Conservation (phyloP, 2,797 vertebrate genomes). For the Aphelocoma californica region DNA sequence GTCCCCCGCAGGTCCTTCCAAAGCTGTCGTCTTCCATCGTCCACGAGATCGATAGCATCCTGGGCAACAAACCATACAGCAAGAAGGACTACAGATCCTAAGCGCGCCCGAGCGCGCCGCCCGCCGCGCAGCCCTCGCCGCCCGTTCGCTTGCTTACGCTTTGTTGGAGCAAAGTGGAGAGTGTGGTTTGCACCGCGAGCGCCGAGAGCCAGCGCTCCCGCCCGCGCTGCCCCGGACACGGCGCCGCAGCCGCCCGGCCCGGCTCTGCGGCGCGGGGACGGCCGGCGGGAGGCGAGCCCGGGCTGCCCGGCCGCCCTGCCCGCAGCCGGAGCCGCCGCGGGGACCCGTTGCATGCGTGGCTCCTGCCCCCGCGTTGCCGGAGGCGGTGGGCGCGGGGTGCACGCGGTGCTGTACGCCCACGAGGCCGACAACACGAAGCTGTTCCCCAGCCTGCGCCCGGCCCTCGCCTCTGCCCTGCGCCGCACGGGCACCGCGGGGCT, state of each 20-base stretch:
- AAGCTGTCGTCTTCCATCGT: conserved; percentile 95
- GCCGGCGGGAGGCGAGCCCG: neutral
- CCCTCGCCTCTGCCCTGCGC: neutral
- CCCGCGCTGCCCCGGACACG: neutral
- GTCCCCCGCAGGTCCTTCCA: conserved; percentile 86
- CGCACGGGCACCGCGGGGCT: neutral
- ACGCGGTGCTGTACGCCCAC: conserved; percentile 31
- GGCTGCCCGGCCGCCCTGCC: neutral
- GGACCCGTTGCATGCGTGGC: conserved; percentile 23
- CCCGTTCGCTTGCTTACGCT: conserved; percentile 90
- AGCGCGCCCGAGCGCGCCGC: conserved; percentile 30
- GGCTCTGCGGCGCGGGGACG: neutral
- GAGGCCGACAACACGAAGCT: conserved; percentile 48
- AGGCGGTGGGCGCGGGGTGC: neutral
- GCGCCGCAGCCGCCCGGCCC: neutral
- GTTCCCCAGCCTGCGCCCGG: conserved; percentile 42
- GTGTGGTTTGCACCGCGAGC: conserved; percentile 71
- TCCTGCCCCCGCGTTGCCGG: neutral
- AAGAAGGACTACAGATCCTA: conserved; percentile 99
- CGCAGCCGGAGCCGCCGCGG: neutral
- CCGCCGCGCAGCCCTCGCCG: conserved; percentile 76
- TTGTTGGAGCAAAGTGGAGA: conserved; percentile 78
- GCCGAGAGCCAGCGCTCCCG: conserved; percentile 22
- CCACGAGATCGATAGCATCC: conserved; percentile 97
- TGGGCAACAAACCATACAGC: conserved; percentile 99